Base-by-base conservation (phyloP, 2,888 invertebrate species). In the Hartigia nigra region DNA sequence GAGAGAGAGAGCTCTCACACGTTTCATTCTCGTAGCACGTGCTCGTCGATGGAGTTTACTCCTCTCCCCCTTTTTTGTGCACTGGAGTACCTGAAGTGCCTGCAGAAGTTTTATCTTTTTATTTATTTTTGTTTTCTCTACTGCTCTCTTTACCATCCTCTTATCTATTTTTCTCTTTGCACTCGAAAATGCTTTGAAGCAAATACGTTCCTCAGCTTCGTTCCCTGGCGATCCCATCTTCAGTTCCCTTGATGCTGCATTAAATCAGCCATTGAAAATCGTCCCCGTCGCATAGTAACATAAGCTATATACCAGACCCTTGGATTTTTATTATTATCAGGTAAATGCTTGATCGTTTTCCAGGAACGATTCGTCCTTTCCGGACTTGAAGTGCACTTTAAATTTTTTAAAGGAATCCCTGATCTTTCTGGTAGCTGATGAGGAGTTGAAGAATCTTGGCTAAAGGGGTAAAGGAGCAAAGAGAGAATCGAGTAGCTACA, bases 101-200 rank as follows among this genome's bases (percentile, higher is more conserved):
- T 55, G 23, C 55, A 55, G 55, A 14, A 55, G 55, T 55, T 85
- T 80, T 80, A 79, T 75, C 69, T 80, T 80, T 37, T 74, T 34
- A 74, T 31, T 74, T 74, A 4, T 74, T 1, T 81, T 69, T 76
- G 77, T 70, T 70, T 77, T 79, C 74, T 31, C 74, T 70, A 70
- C 36, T 70, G 32, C 75, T 35, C 35, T 55, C 55, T 55, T 55
- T 55, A 55, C 55, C 55, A 55, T 55, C 23, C 55, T 55, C 55
- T 55, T 55, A 55, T 23, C 23, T 14, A 55, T 55, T 23, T 55
- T 55, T 55, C 55, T 55, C 55, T 55, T 55, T 55, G 23, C 55
- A 55, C 23, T 55, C 23, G 23, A 55, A 23, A 55, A 55, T 55
- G 23, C 55, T 55, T 23, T 55, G 55, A 55, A 9, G 55, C 23